Conservation (phyloP, 2,797 vertebrate genomes). For the Threskiornis aethiopicus region DNA sequence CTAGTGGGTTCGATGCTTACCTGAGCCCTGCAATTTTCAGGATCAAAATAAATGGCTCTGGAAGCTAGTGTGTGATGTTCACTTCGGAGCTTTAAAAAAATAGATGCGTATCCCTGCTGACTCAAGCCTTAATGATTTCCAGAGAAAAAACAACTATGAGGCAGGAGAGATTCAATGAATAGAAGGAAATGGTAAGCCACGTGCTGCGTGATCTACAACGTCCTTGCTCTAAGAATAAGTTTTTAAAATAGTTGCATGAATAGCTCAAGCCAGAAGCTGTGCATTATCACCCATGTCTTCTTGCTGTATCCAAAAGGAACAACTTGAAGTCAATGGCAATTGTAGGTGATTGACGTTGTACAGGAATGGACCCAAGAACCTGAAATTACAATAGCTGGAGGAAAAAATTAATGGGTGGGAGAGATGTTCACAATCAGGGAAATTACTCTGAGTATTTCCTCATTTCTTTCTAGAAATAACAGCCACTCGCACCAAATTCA, state of each 20-base stretch:
- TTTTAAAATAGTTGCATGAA: not conserved
- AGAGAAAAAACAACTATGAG: not conserved
- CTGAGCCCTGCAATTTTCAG: not conserved
- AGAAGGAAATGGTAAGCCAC: not conserved
- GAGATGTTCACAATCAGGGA: not conserved
- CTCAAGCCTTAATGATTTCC: not conserved
- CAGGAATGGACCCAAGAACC: not conserved
- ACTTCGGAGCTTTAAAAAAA: not conserved
- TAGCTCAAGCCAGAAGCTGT: not conserved
- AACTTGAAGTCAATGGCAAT: not conserved
- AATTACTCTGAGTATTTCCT: not conserved
- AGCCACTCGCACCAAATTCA: not conserved
- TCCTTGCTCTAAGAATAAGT: not conserved
- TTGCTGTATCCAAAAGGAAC: not conserved
- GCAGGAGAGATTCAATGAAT: not conserved
- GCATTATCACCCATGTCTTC: not conserved
- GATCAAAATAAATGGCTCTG: not conserved
- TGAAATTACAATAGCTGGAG: not conserved
- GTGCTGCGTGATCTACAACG: fast-evolving
- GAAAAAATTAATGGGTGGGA: not conserved
- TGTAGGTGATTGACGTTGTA: not conserved
- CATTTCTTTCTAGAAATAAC: not conserved
- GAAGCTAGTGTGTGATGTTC: not conserved
- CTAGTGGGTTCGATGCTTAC: not conserved
- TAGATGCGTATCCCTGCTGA: not conserved